Evolutionary conservation across 1,140 invertebrate species (phyloP).

Genomic region (Musca vetustissima): DNA sequence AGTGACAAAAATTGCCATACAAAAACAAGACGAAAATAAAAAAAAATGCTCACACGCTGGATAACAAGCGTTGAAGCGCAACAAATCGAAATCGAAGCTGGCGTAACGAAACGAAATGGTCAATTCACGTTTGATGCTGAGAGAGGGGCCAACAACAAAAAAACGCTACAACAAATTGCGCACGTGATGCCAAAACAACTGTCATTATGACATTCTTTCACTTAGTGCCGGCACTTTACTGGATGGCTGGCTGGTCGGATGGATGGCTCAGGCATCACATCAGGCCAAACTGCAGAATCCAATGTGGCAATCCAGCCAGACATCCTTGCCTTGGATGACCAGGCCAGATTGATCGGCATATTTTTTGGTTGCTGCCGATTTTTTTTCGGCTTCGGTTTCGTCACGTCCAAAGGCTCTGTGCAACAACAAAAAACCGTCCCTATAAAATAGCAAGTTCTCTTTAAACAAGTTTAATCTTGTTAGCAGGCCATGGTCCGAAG

Average conservation of each 20-base stretch:
- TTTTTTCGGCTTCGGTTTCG: too few relatives aligned
- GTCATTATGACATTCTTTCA: slow-evolving; percentile 21
- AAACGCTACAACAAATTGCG: slow-evolving; percentile 18
- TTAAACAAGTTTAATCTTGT: slow-evolving; percentile 22
- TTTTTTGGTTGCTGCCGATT: too few relatives aligned
- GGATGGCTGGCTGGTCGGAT: too few relatives aligned
- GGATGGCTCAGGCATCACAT: too few relatives aligned
- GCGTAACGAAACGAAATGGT: too few relatives aligned
- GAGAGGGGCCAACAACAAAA: background rate
- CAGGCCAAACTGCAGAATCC: background rate
- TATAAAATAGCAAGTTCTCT: slow-evolving; percentile 12
- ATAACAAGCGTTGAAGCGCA: background rate
- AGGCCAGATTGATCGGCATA: slow-evolving; percentile 1
- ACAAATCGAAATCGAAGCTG: background rate
- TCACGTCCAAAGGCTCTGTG: too few relatives aligned
- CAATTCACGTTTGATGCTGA: too few relatives aligned
- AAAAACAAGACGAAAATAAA: too few relatives aligned
- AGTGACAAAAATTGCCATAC: slow-evolving; percentile 18
- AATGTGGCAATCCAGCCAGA: background rate
- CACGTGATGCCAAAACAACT: slow-evolving; percentile 24
- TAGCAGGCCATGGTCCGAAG: background rate
- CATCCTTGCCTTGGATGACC: background rate
- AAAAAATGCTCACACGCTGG: background rate
- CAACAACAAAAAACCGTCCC: too few relatives aligned
- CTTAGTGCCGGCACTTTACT: background rate